phyloP scores from a whole-genome alignment of 2,113 vertebrate genomes.

The Misgurnus mizolepis region DNA sequence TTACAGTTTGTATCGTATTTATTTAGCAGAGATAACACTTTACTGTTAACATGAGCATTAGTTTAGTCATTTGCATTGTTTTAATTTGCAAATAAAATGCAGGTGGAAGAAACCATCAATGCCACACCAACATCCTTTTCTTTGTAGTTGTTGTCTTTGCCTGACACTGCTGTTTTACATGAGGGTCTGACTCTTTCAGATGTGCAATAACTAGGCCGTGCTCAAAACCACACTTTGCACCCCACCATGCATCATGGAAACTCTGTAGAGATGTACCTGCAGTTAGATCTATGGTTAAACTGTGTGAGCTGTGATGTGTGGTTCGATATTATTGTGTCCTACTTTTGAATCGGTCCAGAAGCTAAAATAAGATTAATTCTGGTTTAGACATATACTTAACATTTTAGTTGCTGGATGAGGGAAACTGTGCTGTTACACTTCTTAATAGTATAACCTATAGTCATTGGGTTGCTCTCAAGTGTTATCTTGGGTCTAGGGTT shows the following conservation, averaged over 20 bases:
- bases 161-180: conserved; percentile 6
- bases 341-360: not conserved
- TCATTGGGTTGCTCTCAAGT: too few relatives aligned
- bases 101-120: not conserved
- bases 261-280: conserved; percentile 9
- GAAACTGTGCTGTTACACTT: too few relatives aligned
- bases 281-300: not conserved
- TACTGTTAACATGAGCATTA: not conserved
- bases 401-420: too few relatives aligned
- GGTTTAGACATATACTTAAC: not conserved
- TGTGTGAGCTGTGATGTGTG: not conserved
- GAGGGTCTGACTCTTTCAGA: conserved; percentile 34
- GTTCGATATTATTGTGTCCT: not conserved
- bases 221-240: conserved; percentile 51
- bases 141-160: not conserved
- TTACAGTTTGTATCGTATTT: too few relatives aligned
- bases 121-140: not conserved
- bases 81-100: not conserved
- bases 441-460: too few relatives aligned
- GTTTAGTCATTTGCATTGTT: not conserved
- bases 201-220: conserved; percentile 46
- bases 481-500: too few relatives aligned
- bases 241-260: conserved; percentile 45
- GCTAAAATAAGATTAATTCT: not conserved
- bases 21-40: too few relatives aligned